phyloP scores from a whole-genome alignment of 2,113 vertebrate species.

The Cichladusa arquata region DNA sequence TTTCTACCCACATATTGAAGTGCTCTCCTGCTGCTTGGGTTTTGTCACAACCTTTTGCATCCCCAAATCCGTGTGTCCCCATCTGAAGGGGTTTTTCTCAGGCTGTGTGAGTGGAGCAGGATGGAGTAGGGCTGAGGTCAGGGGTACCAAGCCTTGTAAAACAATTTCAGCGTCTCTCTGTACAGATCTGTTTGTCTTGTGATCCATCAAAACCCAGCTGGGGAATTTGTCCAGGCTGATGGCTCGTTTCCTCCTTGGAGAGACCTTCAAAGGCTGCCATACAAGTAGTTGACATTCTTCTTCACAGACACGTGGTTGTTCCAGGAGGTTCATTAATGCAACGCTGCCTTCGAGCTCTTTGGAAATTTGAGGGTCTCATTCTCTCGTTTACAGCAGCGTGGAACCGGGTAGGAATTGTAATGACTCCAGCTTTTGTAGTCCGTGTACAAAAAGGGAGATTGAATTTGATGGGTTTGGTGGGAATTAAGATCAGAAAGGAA shows the following conservation, averaged over 20 bases:
- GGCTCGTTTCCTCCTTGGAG: neutral
- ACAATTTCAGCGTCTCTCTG: neutral
- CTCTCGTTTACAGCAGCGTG: neutral
- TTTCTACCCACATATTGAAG: neutral
- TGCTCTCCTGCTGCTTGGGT: neutral
- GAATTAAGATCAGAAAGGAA: neutral
- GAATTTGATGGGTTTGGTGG: neutral
- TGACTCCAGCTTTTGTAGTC: neutral
- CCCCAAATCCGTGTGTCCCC: neutral
- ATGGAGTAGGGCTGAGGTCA: neutral
- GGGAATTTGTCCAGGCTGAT: neutral
- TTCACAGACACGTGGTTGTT: neutral
- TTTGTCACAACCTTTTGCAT: neutral
- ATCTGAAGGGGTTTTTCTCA: neutral
- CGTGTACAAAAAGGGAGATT: neutral
- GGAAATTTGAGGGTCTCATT: neutral
- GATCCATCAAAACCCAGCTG: neutral
- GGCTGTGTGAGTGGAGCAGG: neutral
- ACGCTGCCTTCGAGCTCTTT: neutral
- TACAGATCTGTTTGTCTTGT: neutral
- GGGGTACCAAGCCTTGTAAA: neutral
- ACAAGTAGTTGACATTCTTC: neutral
- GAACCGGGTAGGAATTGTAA: neutral
- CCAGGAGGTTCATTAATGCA: slow-evolving; percentile 1
- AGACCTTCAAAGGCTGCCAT: neutral